Base-by-base conservation (phyloP, 2,888 invertebrate genomes). In the Aplocera efformata region DNA sequence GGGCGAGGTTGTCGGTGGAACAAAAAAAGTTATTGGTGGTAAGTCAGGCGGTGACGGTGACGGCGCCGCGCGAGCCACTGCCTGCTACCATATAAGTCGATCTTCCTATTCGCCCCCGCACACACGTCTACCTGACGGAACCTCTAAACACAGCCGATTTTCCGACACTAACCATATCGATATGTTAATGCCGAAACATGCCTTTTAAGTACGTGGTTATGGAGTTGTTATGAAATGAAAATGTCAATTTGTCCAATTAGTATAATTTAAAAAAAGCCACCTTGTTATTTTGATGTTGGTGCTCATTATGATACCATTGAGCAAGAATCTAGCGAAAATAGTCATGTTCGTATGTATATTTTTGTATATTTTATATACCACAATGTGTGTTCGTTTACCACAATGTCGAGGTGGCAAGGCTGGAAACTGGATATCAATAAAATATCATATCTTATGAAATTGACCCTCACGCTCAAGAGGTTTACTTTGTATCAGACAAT, bases 41-140 rank as follows among this genome's bases (percentile, higher is more conserved):
- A 72, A 72, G 73, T 71, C 73, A 63, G 65, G 72, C 72, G 85
- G 76, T 86, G 86, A 88, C n/a, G n/a, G n/a, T n/a, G n/a, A n/a
- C n/a, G n/a, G n/a, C 84, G 85, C 62, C 67, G 63, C 60, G 49
- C 56, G 67, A 62, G 68, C 61, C 59, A 40, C 58, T 56, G 58
- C 61, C 33, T 60, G 59, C 56, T 60, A 55, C 86, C 86, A 65
- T 86, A 82, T 82, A 84, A 66, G 85, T 67, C 64, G 58, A 70
- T 74, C 79, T 81, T 82, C 83, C 83, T 82, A 80, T 63, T 81
- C 86, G 85, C 88, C 86, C 85, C 86, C 86, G 78, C 86, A 63
- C 49, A 38, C 47, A 30, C 47, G 52, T 42, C 50, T 59, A 62
- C 62, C 66, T 68, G 68, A 68, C 73, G 69, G 72, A 76, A 75